Evolutionary conservation across 2,888 invertebrate species (phyloP), one percentile per base, ranked within the genome.

Genomic region (Cistogaster globosa): DNA sequence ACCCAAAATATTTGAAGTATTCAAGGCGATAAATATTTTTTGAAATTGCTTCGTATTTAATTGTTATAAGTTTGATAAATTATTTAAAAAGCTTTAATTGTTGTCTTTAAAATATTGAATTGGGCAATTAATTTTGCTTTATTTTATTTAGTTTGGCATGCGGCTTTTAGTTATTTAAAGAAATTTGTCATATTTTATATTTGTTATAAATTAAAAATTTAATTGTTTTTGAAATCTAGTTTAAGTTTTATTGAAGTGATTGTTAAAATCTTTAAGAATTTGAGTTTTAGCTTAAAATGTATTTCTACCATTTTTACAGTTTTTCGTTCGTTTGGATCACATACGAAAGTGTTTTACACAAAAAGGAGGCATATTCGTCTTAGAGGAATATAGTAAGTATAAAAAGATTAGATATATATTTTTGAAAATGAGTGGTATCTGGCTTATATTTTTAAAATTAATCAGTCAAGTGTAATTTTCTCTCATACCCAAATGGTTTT

Each of bases 311-410:
- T 71, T 83, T 68, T 97, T 97, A 90, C 96, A 99, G 99, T 99
- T 99, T 94, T 99, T 99, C 95, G 98, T 99, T 93, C 97, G 98
- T 93, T 95, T 99, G 94, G 97, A 98, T 94, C 98, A 99, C 94
- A 99, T 99, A 94, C 96, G 98, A 93, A 99, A 99, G 94, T 99
- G 99, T 94, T 99, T 99, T 94, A 99, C 99, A 86, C 98, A 98
- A 93, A 99, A 98, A 93, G 99, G 99, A 93, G 98, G 98, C 93
- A 97, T 99, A 93, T 99, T 99, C 95, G 97, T 99, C 92, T 95
- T 99, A 93, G 99, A 99, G 94, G 99, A 99, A 96, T 99, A 97
- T 94, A 99, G 99, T 99, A 95, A 98, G 98, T 97, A 87, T 8
- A 57, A 9, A 26, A 6, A 16, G 1, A 12, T 12, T 22, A 1